Conservation (phyloP, 1,140 invertebrate species). For the Tetraneura akinire region DNA sequence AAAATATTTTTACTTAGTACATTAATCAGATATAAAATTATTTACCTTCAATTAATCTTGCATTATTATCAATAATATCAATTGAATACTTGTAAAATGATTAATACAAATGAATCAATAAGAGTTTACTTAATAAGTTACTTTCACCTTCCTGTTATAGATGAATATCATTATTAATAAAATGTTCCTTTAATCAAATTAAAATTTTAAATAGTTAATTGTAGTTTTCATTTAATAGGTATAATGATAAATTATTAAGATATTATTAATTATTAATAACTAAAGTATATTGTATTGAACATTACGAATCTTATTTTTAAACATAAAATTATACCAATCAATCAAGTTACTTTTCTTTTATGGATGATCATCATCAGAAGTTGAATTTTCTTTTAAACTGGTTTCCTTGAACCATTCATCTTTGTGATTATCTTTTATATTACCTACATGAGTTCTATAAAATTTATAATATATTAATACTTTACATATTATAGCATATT, state of each 20-base stretch:
- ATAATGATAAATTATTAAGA: too few species aligned
- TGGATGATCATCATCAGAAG: conserved; percentile 28
- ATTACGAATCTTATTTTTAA: neutral
- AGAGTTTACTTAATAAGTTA: too few species aligned
- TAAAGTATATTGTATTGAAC: too few species aligned
- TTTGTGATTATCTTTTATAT: conserved; percentile 28
- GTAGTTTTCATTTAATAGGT: neutral
- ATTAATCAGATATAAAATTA: neutral
- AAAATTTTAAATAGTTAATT: neutral
- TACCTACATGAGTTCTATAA: neutral
- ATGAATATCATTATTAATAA: too few species aligned
- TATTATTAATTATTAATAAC: too few species aligned
- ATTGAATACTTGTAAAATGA: too few species aligned
- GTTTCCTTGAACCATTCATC: conserved; percentile 38
- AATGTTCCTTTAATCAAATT: too few species aligned
- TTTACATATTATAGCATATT: neutral
- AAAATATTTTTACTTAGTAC: neutral
- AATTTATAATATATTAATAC: neutral
- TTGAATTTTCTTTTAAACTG: conserved; percentile 45
- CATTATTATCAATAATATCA: too few species aligned
- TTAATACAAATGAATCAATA: too few species aligned
- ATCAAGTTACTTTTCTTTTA: neutral
- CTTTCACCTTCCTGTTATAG: too few species aligned
- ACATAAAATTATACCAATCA: neutral
- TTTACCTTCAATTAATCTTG: too few species aligned